A percentile compares a stretch with the other conserved stretches of the same genome.
phyloP scores from a whole-genome alignment of 2,113 vertebrate species.

The Boulengeromyrus knoepffleri region DNA sequence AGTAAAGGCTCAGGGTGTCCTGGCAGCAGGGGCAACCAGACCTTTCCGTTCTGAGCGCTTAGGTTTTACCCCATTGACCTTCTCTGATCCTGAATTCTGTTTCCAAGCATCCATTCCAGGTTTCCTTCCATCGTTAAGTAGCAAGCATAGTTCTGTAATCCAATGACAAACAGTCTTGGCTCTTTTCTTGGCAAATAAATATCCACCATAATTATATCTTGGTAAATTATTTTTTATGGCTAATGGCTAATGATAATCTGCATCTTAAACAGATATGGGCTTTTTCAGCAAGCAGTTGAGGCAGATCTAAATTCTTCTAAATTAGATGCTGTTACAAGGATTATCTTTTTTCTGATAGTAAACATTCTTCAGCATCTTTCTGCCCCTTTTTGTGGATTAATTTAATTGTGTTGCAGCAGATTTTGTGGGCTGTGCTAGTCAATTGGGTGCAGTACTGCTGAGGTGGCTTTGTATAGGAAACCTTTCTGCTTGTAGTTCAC shows the following conservation, averaged over 20 bases:
- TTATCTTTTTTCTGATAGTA: background rate
- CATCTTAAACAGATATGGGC: background rate
- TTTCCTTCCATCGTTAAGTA: slow-evolving; percentile 12
- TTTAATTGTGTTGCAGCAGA: background rate
- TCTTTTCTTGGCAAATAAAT: background rate
- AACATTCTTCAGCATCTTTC: background rate
- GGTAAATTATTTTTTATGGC: background rate
- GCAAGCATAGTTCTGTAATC: slow-evolving; percentile 6
- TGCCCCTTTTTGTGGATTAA: background rate
- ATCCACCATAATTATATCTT: background rate
- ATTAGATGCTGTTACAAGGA: background rate
- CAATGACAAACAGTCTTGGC: background rate
- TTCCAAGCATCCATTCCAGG: background rate
- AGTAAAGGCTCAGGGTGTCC: background rate
- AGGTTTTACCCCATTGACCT: background rate
- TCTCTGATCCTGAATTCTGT: background rate
- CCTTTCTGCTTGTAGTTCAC: slow-evolving; percentile 22
- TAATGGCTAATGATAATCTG: background rate
- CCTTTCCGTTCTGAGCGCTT: background rate
- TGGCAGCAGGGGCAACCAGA: background rate
- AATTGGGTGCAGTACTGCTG: background rate
- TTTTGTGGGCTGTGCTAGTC: background rate
- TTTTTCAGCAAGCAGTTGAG: background rate
- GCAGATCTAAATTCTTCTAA: background rate
- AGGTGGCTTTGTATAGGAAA: background rate